Evolutionary conservation across 2,113 vertebrate genomes (phyloP), one percentile per base, ranked within the genome.

Genomic region (Dasypus novemcinctus): DNA sequence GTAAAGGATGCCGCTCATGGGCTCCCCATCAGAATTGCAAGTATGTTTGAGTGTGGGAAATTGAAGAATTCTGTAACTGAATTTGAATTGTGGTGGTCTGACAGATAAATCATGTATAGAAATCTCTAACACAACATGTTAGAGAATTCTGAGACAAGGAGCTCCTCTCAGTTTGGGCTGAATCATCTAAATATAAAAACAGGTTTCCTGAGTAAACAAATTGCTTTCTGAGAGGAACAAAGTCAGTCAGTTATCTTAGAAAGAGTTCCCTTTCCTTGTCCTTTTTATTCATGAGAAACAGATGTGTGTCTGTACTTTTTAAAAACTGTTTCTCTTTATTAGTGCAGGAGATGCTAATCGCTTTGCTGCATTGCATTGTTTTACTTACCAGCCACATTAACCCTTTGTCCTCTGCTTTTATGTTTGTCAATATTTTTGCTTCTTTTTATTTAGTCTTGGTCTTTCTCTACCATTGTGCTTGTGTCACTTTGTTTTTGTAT

Each of bases 121-220:
- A 94, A n/a, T 86, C 46, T 79, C 64, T 83, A 52, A 38, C 25
- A 20, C 54, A 29, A 61, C 57, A 31, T 68, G 21, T 54, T 78
- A 46, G 93, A 90, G 46, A 86, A 31, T 91, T 91, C 43, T 91
- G 68, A 91, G 83, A 81, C 75, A 93, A 81, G 83, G 69, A 36
- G 81, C 52, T 78, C 43, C 49, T 94, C 27, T 63, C 87, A 78
- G 8, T 59, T 59, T 66, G 86, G 76, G 78, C 64, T 86, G 87
- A 92, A 27, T 97, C 78, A 84, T 82, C 80, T 61, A 41, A 90
- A 43, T 88, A 92, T 97, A 82, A 95, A 95, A 94, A 82, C 86
- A 76, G 91, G 81, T 64, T 92, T 87, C 61, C 33, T 84, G 57
- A 38, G 0, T 76, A 95, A 87, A 83, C 46, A 81, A 78, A 27